phyloP scores from a whole-genome alignment of 1,140 invertebrate genomes.

The Atopsyche davidsoni region DNA sequence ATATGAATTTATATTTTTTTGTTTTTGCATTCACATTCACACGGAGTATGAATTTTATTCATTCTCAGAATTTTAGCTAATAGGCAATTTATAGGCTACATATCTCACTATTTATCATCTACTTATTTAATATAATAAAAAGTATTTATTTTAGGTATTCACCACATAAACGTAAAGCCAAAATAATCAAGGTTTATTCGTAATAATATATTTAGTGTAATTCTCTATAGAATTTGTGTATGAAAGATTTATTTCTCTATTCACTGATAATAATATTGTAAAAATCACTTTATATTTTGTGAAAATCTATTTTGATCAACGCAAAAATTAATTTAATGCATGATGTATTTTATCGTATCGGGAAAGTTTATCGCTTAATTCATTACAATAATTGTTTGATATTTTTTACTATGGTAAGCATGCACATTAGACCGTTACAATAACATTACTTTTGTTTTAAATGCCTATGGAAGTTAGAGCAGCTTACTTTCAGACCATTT shows the following conservation, averaged over 20 bases:
- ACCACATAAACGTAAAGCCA: too few species aligned
- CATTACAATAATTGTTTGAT: slow-evolving; percentile 29
- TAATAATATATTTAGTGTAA: too few species aligned
- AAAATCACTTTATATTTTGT: not conserved
- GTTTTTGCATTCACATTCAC: too few species aligned
- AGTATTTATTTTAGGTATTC: too few species aligned
- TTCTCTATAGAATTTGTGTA: not conserved
- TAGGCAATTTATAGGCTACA: too few species aligned
- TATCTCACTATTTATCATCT: too few species aligned
- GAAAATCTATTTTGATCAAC: not conserved
- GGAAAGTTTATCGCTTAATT: slow-evolving; percentile 29
- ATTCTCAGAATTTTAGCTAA: too few species aligned
- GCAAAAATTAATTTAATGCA: slow-evolving; percentile 21
- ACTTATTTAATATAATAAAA: too few species aligned
- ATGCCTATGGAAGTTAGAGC: slow-evolving; percentile 26
- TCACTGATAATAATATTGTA: not conserved
- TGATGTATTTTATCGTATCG: slow-evolving; percentile 24
- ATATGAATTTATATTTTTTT: too few species aligned
- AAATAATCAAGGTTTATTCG: too few species aligned
- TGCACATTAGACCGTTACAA: slow-evolving; percentile 28
- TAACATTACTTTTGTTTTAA: slow-evolving; percentile 22
- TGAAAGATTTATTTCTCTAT: not conserved
- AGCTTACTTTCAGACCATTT: slow-evolving; percentile 28
- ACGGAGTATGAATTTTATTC: too few species aligned
- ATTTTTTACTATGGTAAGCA: slow-evolving; percentile 28